These are phyloP conservation scores for Malurus leucopterus DNA, from an alignment of 2,797 vertebrate species.

Conservation along the genomic window DNA sequence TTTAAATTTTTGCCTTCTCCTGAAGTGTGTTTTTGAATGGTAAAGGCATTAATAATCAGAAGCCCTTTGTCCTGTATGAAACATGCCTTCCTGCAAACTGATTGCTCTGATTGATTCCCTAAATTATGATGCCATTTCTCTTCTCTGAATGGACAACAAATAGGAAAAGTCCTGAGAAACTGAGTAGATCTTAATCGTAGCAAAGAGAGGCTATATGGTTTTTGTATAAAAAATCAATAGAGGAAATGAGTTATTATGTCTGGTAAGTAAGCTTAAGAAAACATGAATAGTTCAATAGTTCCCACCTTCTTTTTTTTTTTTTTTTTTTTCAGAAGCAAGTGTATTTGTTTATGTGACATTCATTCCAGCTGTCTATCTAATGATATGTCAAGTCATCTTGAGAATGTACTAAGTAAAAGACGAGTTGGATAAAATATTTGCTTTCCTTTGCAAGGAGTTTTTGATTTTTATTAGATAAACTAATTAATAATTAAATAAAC, in stretches of 20 bases:
- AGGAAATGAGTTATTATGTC: not conserved
- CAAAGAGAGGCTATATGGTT: not conserved
- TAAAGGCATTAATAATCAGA: not conserved
- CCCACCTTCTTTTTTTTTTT: not conserved
- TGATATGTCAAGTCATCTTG: not conserved
- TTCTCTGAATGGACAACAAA: not conserved
- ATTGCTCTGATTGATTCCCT: not conserved
- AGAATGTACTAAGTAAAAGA: rapidly evolving
- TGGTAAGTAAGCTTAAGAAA: not conserved
- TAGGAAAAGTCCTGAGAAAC: not conserved
- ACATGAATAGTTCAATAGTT: not conserved
- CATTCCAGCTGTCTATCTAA: not conserved
- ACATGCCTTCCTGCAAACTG: not conserved
- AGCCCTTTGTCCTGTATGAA: not conserved
- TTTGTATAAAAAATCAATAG: not conserved
- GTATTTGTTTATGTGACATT: not conserved
- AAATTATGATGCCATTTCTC: not conserved
- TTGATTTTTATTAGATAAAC: not conserved
- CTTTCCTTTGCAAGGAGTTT: not conserved
- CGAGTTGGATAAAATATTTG: not conserved
- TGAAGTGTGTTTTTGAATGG: not conserved
- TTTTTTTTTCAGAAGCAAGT: not conserved
- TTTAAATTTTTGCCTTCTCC: not conserved
- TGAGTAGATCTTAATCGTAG: not conserved
- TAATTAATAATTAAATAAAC: not conserved